Conservation (phyloP, 2,113 vertebrate genomes). For the Perca flavescens region DNA sequence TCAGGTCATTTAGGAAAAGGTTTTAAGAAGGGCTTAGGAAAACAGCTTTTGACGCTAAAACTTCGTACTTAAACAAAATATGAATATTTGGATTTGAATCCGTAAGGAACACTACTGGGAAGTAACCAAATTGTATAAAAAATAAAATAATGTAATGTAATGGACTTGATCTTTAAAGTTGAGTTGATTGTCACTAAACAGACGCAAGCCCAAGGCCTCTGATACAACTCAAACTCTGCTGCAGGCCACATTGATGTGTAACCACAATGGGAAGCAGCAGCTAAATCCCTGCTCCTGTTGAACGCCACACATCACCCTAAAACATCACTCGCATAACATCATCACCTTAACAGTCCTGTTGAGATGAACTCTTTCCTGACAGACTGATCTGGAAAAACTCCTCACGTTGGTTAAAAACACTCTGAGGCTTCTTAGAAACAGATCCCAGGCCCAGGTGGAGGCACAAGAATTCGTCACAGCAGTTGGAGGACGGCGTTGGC, state of each 20-base stretch:
- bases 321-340: background rate
- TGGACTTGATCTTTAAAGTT: too few relatives aligned
- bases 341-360: conserved; percentile 34
- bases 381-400: conserved; percentile 5
- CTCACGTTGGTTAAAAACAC: background rate
- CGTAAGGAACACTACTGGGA: too few relatives aligned
- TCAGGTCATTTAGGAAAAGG: too few relatives aligned
- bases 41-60: too few relatives aligned
- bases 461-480: conserved; percentile 15
- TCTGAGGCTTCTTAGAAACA: background rate
- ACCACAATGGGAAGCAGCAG: background rate
- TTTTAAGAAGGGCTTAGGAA: too few relatives aligned
- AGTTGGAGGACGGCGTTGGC: conserved; percentile 25
- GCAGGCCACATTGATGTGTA: background rate
- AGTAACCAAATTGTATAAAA: too few relatives aligned
- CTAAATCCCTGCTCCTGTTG: background rate
- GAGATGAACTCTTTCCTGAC: conserved; percentile 20
- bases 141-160: too few relatives aligned
- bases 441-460: conserved; percentile 23
- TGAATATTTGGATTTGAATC: too few relatives aligned
- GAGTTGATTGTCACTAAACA: background rate
- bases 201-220: background rate
- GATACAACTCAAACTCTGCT: background rate
- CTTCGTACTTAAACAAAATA: too few relatives aligned
- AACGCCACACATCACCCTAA: background rate